A percentile compares a stretch with the other conserved stretches of the same genome.
phyloP scores from a whole-genome alignment of 1,140 invertebrate species.

The Hyposmocoma kahamanoa region DNA sequence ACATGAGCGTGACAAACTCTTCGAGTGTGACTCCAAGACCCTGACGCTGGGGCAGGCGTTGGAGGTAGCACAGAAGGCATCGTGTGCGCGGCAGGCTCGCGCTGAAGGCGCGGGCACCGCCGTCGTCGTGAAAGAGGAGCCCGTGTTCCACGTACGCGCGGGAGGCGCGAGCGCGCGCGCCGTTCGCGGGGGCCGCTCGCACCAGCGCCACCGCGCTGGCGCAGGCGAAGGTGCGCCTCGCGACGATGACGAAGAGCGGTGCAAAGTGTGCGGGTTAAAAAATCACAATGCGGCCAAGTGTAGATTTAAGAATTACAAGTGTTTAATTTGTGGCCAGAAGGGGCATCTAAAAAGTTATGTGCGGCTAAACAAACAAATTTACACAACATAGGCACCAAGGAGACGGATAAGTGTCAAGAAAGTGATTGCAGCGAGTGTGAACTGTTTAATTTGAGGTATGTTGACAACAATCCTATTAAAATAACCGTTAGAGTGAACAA shows the following conservation, averaged over 20 bases:
- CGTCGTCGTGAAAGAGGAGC: background rate
- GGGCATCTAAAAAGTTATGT: background rate
- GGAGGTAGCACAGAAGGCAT: background rate
- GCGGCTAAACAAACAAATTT: background rate
- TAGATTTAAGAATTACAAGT: background rate
- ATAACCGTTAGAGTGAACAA: background rate
- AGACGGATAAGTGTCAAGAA: background rate
- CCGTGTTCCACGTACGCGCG: background rate
- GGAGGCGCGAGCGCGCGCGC: background rate
- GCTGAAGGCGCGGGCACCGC: background rate
- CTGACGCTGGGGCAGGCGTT: background rate
- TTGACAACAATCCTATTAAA: background rate
- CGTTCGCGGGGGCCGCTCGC: background rate
- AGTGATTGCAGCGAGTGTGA: constrained; percentile 3
- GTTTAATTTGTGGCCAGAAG: background rate
- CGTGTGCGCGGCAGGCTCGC: background rate
- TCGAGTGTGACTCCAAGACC: background rate
- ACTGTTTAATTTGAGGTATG: constrained; percentile 5
- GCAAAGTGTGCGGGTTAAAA: background rate
- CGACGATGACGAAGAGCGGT: background rate
- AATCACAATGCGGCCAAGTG: background rate
- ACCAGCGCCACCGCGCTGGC: background rate
- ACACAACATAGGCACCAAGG: background rate
- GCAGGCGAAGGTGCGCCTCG: background rate
- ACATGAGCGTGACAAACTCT: background rate